Evolutionary conservation across 2,888 invertebrate species (phyloP).

Genomic region (Scaptomyza caliginosa): DNA sequence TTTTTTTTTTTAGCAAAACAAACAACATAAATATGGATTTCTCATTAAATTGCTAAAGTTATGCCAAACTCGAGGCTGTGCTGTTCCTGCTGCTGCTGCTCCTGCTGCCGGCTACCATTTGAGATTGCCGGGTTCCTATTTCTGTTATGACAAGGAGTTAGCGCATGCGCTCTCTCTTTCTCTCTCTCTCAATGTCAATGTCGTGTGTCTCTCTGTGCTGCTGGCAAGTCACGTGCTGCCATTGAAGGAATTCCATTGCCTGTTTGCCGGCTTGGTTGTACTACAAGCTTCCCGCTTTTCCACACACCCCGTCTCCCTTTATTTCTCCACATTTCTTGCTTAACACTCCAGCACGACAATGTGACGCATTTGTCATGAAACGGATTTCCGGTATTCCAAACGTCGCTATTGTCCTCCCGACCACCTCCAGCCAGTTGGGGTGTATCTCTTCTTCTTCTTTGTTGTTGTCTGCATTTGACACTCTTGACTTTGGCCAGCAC

Average conservation of each 20-base stretch:
- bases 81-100: not conserved
- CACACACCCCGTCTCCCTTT: not conserved
- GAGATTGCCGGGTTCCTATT: constrained; percentile 34
- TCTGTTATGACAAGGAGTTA: not conserved
- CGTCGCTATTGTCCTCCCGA: constrained; percentile 42
- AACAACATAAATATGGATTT: constrained; percentile 80
- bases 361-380: constrained; percentile 76
- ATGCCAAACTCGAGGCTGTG: constrained; percentile 38
- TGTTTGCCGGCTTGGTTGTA: constrained; percentile 64
- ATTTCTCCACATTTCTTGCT: constrained; percentile 21
- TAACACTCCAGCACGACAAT: constrained; percentile 70
- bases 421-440: constrained; percentile 1
- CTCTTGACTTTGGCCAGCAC: constrained; percentile 61
- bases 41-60: constrained; percentile 77
- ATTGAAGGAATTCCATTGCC: constrained; percentile 76
- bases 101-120: constrained; percentile 41
- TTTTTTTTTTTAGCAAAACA: constrained; percentile 66
- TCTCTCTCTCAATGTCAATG: constrained; percentile 65
- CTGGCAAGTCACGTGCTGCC: constrained; percentile 71
- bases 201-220: constrained; percentile 30
- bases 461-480: constrained; percentile 39
- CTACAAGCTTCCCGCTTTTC: not conserved
- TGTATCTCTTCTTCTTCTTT: not conserved
- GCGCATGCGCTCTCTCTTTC: constrained; percentile 45
- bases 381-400: constrained; percentile 79